Base-by-base conservation (phyloP, 37 sponge, comb jelly and placozoan genomes). In the Mnemiopsis leidyi region DNA sequence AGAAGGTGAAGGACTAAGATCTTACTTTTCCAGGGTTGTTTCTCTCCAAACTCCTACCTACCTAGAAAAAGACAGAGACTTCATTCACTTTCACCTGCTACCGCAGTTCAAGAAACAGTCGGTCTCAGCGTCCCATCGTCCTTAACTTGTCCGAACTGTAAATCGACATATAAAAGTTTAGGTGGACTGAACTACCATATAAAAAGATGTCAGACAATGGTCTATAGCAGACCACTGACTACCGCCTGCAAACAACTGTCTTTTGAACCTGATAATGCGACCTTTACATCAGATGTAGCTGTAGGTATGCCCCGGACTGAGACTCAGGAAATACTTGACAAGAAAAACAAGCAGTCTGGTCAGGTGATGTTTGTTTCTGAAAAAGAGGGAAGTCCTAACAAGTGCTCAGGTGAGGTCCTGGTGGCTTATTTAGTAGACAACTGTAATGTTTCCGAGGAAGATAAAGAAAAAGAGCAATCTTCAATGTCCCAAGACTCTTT, bases 211-310 rank as follows among this genome's bases (percentile, higher is more conserved):
- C 26, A 77, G 36, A 26, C 2, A 2, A 31, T 77, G 32, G 79
- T 77, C 1, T 77, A 77, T 32, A 32, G 33, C 79, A 77, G 18
- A 5, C 79, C 79, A 34, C 36, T 77, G 3, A 77, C 79, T 48
- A 77, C 32, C 30, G 36, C 32, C 36, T 77, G 79, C 36, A 23
- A 71, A 29, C 29, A 28, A 71, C 73, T 29, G 24, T 71, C 73
- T 5, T 71, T 71, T 25, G 61, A 48, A 13, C 61, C 61, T 5
- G 61, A 48, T 48, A 48, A 48, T 13, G 9, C 61, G 5, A 48
- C 61, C 5, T 48, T 48, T 13, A 13, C 61, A 13, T 5, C 9
- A 13, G 61, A 48, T 13, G 61, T 18, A 13, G 9, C 61, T 48
- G 61, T 48, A 18, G 61, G 61, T 18, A 48, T 13, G 13, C 9